Evolutionary conservation across 1,140 invertebrate species (phyloP), one percentile per base, ranked within the genome.

Genomic region (Bombus picipes): DNA sequence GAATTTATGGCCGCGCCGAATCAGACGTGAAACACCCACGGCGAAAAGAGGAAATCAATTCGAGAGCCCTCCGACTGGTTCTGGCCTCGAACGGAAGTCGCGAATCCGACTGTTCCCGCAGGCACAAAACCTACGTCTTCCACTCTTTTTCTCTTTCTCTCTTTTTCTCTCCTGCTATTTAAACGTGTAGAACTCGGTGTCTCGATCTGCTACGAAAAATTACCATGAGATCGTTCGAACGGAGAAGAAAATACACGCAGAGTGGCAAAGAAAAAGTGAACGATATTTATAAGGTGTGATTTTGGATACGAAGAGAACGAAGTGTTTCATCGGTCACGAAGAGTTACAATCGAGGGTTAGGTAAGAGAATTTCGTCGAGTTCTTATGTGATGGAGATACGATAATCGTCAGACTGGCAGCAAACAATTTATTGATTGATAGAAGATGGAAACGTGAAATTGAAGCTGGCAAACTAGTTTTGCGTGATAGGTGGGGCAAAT

Each of bases 41-140:
- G 85, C 81, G 85, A 90, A 87, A 89, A 80, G 70, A 85, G 85
- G 70, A 90, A 90, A 90, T 90, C 88, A 90, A 90, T 90, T 90
- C 65, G 81, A 89, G 76, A 89, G 70, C 73, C 34, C 53, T 72
- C 41, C 53, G 80, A 59, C 88, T 80, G 78, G 75, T 89, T 89
- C 84, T 73, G 70, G 53, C 15, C 12, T 57, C n/a, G 83, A 79
- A 70, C 79, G 85, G 88, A 89, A 89, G 85, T 89, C 81, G 81
- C 88, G 88, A 84, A 78, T 87, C 80, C 88, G 80, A 83, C 80
- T 73, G 78, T 78, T 86, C 75, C 80, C 78, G 80, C 72, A 62
- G 82, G 78, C 71, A 62, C 37, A 32, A 37, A 37, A 18, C 66
- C 18, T 53, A 53, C 47, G 47, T 22, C 18, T 13, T 28, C 25